phyloP scores from a whole-genome alignment of 2,888 invertebrate species.

The Anoplius nigerrimus region DNA sequence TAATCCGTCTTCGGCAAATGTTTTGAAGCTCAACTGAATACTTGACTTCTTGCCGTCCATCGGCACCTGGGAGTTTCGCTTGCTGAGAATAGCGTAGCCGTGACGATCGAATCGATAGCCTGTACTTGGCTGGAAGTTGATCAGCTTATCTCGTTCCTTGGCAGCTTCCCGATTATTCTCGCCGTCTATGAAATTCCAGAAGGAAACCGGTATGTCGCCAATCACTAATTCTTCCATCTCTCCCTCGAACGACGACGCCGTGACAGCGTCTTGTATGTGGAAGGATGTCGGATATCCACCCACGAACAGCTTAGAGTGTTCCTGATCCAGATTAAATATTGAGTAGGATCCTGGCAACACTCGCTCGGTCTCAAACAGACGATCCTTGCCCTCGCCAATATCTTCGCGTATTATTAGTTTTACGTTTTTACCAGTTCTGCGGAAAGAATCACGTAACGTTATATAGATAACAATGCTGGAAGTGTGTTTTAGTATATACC shows the following conservation, averaged over 20 bases:
- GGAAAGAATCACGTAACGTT: not conserved
- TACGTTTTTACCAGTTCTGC: slow-evolving; percentile 89
- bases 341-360: slow-evolving; percentile 85
- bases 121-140: slow-evolving; percentile 82
- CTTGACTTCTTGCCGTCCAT: slow-evolving; percentile 63
- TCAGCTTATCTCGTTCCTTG: slow-evolving; percentile 82
- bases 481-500: slow-evolving; percentile 19
- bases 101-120: slow-evolving; percentile 93
- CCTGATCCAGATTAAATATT: slow-evolving; percentile 93
- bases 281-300: slow-evolving; percentile 89
- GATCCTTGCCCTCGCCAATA: slow-evolving; percentile 79
- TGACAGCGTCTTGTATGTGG: slow-evolving; percentile 81
- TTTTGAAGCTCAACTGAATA: slow-evolving; percentile 90
- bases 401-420: slow-evolving; percentile 88
- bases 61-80: slow-evolving; percentile 59
- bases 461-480: no score
- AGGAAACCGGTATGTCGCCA: slow-evolving; percentile 91
- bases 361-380: slow-evolving; percentile 78
- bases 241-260: slow-evolving; percentile 88
- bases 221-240: slow-evolving; percentile 93
- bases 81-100: slow-evolving; percentile 86
- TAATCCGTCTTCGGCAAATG: slow-evolving; percentile 89
- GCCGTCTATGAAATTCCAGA: slow-evolving; percentile 94
- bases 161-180: slow-evolving; percentile 86
- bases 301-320: slow-evolving; percentile 90